Conservation (phyloP, 2,113 vertebrate genomes). For the Silurus meridionalis region DNA sequence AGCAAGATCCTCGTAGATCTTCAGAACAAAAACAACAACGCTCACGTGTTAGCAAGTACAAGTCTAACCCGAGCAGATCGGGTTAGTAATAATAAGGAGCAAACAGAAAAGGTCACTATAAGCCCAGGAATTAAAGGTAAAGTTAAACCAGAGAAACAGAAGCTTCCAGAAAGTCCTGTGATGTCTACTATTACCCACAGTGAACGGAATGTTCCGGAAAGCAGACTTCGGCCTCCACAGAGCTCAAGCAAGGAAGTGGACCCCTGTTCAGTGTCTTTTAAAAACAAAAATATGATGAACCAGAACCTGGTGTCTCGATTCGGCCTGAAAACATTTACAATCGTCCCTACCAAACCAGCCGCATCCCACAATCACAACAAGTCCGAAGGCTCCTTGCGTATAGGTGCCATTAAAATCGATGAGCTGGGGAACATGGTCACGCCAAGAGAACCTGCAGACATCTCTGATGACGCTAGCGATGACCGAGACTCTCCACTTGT, state of each 20-base stretch:
- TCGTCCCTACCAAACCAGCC: slow-evolving; percentile 84
- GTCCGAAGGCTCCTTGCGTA: slow-evolving; percentile 63
- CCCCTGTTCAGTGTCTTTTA: slow-evolving; percentile 28
- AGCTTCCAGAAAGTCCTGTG: slow-evolving; percentile 13
- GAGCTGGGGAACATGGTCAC: slow-evolving; percentile 88
- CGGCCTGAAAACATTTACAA: slow-evolving; percentile 90
- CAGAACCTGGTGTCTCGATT: slow-evolving; percentile 73
- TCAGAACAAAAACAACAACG: slow-evolving; percentile 80
- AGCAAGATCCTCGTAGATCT: slow-evolving; percentile 41
- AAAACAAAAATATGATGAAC: slow-evolving; percentile 66
- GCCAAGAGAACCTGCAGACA: slow-evolving; percentile 19
- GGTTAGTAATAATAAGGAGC: not conserved
- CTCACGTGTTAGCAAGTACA: slow-evolving; percentile 62
- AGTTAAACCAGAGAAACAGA: slow-evolving; percentile 11
- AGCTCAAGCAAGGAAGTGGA: slow-evolving; percentile 33
- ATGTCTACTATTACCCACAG: slow-evolving; percentile 5
- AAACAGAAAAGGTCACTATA: not conserved
- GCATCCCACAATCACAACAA: slow-evolving; percentile 62
- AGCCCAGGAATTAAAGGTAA: slow-evolving; percentile 21
- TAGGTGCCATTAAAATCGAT: slow-evolving; percentile 89
- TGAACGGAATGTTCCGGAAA: not conserved
- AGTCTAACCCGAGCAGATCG: slow-evolving; percentile 39
- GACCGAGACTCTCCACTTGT: slow-evolving; percentile 67
- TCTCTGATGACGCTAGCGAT: not conserved
- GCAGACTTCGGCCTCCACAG: slow-evolving; percentile 10